These are phyloP conservation scores for Tragelaphus eurycerus DNA, from an alignment of 2,797 vertebrate species.

Conservation along the genomic window DNA sequence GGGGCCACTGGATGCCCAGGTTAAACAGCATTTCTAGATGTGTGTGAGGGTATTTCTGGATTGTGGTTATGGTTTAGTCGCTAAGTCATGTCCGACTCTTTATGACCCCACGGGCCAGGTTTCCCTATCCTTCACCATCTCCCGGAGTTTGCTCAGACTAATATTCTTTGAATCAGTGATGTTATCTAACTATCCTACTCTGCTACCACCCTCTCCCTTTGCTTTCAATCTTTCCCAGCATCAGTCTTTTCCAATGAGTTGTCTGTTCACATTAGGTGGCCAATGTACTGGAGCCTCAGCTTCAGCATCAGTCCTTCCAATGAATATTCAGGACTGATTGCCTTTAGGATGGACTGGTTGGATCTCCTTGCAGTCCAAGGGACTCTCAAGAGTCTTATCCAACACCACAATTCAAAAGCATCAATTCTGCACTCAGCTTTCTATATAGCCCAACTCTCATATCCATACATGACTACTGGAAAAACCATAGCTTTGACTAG, in stretches of 20 bases:
- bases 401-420: neutral
- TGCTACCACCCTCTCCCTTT: neutral
- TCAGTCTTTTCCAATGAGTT: neutral
- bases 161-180: neutral
- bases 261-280: neutral
- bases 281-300: neutral
- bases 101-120: neutral
- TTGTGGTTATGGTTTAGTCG: neutral
- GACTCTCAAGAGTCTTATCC: neutral
- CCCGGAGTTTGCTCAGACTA: neutral
- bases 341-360: neutral
- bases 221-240: neutral
- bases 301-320: neutral
- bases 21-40: neutral
- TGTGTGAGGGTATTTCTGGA: neutral
- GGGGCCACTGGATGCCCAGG: neutral
- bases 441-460: neutral
- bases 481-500: neutral
- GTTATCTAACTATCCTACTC: neutral
- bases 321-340: neutral
- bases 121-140: neutral
- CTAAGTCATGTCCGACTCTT: neutral
- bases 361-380: neutral
- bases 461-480: neutral
- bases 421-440: fast-evolving